Conservation (phyloP, 2,797 vertebrate species). For the Nasua narica region DNA sequence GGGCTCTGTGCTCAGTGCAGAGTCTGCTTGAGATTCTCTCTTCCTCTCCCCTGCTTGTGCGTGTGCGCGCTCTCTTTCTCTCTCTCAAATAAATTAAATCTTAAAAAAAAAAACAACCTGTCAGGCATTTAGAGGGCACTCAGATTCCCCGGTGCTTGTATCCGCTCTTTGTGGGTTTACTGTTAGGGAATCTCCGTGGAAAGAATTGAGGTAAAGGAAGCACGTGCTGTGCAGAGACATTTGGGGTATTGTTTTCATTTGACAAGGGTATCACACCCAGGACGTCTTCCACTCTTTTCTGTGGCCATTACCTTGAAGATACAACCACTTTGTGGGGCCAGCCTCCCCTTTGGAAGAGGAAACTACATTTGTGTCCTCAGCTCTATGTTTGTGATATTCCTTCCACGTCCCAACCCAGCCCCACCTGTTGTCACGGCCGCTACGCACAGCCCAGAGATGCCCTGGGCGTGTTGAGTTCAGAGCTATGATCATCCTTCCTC, state of each 20-base stretch:
- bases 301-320: rapidly evolving
- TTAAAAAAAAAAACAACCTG: not conserved
- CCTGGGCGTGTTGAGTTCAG: not conserved
- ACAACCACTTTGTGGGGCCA: rapidly evolving
- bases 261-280: not conserved
- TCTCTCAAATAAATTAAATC: too few relatives aligned
- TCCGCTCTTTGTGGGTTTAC: not conserved
- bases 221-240: rapidly evolving
- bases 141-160: not conserved
- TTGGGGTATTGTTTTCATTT: not conserved
- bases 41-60: not conserved
- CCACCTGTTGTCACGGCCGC: not conserved
- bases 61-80: too few relatives aligned
- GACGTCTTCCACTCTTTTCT: not conserved
- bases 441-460: rapidly evolving
- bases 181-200: not conserved
- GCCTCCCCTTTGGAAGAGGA: not conserved
- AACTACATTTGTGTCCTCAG: not conserved
- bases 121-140: not conserved
- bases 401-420: not conserved
- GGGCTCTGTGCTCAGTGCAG: not conserved
- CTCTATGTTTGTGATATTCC: not conserved
- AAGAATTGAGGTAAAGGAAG: not conserved
- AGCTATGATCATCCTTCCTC: too few relatives aligned
- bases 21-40: not conserved